These are phyloP conservation scores for Andrena marginata DNA, from an alignment of 2,888 invertebrate species.

Conservation along the genomic window DNA sequence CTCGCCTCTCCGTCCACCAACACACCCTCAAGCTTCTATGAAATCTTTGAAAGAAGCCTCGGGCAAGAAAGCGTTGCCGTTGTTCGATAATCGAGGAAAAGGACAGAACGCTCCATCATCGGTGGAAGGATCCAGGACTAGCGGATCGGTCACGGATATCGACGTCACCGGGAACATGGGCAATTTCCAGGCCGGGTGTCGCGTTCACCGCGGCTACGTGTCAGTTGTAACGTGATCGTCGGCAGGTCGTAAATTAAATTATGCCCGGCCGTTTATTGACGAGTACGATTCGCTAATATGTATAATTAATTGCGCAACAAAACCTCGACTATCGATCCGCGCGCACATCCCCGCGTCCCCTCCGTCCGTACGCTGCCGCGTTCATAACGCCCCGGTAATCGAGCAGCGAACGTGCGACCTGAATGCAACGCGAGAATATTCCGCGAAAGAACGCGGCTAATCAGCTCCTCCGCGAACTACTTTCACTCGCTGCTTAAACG, in stretches of 20 bases:
- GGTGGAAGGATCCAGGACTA: not conserved
- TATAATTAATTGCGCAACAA: conserved; percentile 73
- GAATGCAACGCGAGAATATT: conserved; percentile 23
- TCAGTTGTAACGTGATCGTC: conserved; percentile 60
- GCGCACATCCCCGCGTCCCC: not conserved
- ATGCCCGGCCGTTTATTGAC: conserved; percentile 64
- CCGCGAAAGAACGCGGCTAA: conserved; percentile 51
- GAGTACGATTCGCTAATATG: conserved; percentile 66
- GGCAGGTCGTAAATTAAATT: conserved; percentile 69
- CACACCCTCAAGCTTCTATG: no score
- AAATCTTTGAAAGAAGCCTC: not conserved
- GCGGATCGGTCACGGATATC: conserved; percentile 30
- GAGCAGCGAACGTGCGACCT: not conserved
- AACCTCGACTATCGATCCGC: conserved; percentile 59
- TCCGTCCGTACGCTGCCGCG: conserved; percentile 3
- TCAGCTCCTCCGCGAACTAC: conserved; percentile 43
- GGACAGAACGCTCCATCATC: not conserved
- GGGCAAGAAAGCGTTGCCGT: no score
- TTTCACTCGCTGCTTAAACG: conserved; percentile 59
- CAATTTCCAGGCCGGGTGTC: conserved; percentile 55
- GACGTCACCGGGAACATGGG: conserved; percentile 6
- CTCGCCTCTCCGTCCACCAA: no score
- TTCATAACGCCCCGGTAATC: conserved; percentile 3
- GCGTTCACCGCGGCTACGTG: conserved; percentile 53
- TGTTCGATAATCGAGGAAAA: no score